phyloP scores from a whole-genome alignment of 2,797 vertebrate species.

The Cynodonichthys magdalenae region DNA sequence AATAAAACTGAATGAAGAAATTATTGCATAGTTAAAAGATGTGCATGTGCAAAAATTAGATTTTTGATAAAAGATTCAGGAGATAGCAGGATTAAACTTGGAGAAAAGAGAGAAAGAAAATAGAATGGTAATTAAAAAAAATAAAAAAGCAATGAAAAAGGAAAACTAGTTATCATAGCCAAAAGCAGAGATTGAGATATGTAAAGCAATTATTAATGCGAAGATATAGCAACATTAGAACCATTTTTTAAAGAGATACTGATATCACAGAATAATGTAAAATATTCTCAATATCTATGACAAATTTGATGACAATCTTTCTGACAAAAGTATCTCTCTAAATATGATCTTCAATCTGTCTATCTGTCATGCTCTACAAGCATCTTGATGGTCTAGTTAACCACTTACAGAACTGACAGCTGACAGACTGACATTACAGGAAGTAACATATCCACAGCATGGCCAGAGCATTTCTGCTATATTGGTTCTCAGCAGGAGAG shows the following conservation, averaged over 20 bases:
- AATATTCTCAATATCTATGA: slow-evolving; percentile 56
- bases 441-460: slow-evolving; percentile 50
- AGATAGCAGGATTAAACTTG: slow-evolving; percentile 26
- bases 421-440: slow-evolving; percentile 60
- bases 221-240: slow-evolving; percentile 57
- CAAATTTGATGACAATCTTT: slow-evolving; percentile 65
- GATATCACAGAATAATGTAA: slow-evolving; percentile 47
- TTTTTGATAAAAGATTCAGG: slow-evolving; percentile 8
- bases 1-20: slow-evolving; percentile 10
- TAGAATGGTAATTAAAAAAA: slow-evolving; percentile 14
- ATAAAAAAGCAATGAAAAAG: slow-evolving; percentile 13
- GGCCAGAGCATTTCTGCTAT: slow-evolving; percentile 23
- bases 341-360: slow-evolving; percentile 79
- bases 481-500: slow-evolving; percentile 25
- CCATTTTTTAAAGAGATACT: slow-evolving; percentile 50
- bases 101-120: not conserved
- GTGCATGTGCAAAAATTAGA: not conserved
- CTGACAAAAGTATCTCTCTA: slow-evolving; percentile 68
- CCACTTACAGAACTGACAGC: slow-evolving; percentile 62
- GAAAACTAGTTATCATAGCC: slow-evolving; percentile 22
- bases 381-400: slow-evolving; percentile 67
- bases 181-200: slow-evolving; percentile 57
- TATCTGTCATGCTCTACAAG: slow-evolving; percentile 65
- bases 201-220: slow-evolving; percentile 57
- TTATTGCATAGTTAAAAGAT: slow-evolving; percentile 8